Conservation (phyloP, 2,888 invertebrate genomes). For the Protula sp. region DNA sequence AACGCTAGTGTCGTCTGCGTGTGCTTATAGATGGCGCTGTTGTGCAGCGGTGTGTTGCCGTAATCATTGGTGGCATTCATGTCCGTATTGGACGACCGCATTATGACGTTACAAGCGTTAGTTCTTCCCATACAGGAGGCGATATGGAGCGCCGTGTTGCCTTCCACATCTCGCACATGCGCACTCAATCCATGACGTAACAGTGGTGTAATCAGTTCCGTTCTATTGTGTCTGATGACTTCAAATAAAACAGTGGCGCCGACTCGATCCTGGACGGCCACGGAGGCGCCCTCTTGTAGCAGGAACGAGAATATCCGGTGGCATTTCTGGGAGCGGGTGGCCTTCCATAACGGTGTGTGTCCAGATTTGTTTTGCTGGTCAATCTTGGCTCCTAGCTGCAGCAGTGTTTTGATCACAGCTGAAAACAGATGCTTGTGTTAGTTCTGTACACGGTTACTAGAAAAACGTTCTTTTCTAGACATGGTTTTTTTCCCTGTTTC, state of each 20-base stretch:
- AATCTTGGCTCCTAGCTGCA: constrained; percentile 1
- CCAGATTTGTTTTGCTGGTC: constrained; percentile 9
- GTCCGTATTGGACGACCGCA: neutral
- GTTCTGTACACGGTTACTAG: too few relatives aligned
- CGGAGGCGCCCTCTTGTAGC: constrained; percentile 3
- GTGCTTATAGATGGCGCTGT: constrained; percentile 6
- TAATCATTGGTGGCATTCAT: constrained; percentile 5
- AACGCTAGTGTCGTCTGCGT: neutral
- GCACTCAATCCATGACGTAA: constrained; percentile 2
- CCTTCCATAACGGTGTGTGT: constrained; percentile 13
- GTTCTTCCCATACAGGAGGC: constrained; percentile 4
- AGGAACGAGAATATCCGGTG: constrained; percentile 8
- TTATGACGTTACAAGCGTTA: neutral
- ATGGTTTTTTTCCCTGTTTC: too few relatives aligned
- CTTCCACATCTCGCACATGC: constrained; percentile 4
- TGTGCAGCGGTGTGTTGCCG: constrained; percentile 13
- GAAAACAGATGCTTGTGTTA: neutral
- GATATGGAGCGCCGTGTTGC: constrained; percentile 11
- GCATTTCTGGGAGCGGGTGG: constrained; percentile 5
- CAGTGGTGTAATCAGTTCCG: constrained; percentile 3
- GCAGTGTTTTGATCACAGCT: constrained; percentile 7
- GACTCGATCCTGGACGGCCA: constrained; percentile 7
- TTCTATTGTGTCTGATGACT: neutral
- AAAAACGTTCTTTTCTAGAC: too few relatives aligned
- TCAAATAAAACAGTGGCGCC: constrained; percentile 11